A percentile compares a stretch with the other conserved stretches of the same genome.
phyloP scores from a whole-genome alignment of 2,797 vertebrate species.

The Lerista edwardsae region DNA sequence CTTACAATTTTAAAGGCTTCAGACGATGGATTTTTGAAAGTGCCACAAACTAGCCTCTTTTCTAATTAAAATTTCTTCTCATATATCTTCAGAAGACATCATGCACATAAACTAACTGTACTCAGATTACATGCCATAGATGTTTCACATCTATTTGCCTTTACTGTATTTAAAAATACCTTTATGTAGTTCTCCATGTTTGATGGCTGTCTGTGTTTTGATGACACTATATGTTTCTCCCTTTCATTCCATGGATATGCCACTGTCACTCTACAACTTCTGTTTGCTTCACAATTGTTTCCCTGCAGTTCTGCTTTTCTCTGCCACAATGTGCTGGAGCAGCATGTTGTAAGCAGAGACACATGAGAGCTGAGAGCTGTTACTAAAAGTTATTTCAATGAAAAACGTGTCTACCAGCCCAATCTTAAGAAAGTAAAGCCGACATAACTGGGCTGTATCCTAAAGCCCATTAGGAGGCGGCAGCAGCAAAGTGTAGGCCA shows the following conservation, averaged over 20 bases:
- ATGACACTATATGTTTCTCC: background rate
- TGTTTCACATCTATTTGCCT: conserved; percentile 8
- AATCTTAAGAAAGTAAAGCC: too few species aligned
- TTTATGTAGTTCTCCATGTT: background rate
- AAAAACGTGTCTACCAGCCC: background rate
- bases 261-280: background rate
- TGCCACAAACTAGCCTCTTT: background rate
- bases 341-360: background rate
- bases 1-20: background rate
- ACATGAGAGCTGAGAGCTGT: background rate
- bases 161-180: background rate
- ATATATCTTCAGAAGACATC: background rate
- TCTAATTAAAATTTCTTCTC: background rate
- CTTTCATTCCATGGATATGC: background rate
- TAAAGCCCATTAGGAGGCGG: too few species aligned
- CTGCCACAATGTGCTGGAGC: background rate
- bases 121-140: background rate
- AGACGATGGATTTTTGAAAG: background rate
- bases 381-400: background rate
- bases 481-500: too few species aligned
- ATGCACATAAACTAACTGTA: background rate
- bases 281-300: background rate
- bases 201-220: background rate
- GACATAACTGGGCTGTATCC: too few species aligned
- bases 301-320: background rate